Percentiles rank a stretch among this genome's conserved stretches.
phyloP scores from a whole-genome alignment of 2,888 invertebrate species.

The Odontothrips loti region DNA sequence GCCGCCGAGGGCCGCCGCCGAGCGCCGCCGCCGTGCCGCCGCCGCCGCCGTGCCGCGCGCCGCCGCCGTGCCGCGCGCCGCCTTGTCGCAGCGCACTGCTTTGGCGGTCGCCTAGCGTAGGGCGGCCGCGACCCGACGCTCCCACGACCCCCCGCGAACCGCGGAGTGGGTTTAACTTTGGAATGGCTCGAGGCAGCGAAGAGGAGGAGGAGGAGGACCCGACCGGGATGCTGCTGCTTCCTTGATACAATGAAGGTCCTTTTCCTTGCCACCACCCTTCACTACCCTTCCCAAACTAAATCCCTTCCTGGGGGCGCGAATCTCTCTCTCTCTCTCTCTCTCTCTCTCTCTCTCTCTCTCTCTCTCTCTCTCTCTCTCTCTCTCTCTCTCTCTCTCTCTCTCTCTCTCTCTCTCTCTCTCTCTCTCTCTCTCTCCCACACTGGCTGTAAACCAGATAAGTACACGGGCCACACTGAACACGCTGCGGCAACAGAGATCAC shows the following conservation, averaged over 20 bases:
- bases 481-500: not conserved
- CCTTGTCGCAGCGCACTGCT: not conserved
- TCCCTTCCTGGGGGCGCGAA: constrained; percentile 9
- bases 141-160: not conserved
- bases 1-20: too few relatives aligned
- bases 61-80: not conserved
- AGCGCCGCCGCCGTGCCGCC: not conserved
- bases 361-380: not conserved
- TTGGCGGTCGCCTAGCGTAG: not conserved
- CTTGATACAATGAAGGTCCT: constrained; percentile 8
- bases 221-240: not conserved
- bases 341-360: not conserved
- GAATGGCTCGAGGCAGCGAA: not conserved
- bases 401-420: not conserved
- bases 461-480: not conserved
- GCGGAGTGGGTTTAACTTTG: not conserved
- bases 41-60: not conserved
- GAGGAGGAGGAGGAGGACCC: not conserved
- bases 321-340: not conserved
- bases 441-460: constrained; percentile 13
- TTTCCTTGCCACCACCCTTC: too few relatives aligned
- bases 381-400: not conserved
- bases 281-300: not conserved
- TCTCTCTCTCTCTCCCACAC: not conserved
- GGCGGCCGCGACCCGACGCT: not conserved